Percentiles rank a stretch among this genome's conserved stretches.
These are phyloP conservation scores for Cinclus mexicanus DNA, from an alignment of 2,113 vertebrate species.

Conservation along the genomic window DNA sequence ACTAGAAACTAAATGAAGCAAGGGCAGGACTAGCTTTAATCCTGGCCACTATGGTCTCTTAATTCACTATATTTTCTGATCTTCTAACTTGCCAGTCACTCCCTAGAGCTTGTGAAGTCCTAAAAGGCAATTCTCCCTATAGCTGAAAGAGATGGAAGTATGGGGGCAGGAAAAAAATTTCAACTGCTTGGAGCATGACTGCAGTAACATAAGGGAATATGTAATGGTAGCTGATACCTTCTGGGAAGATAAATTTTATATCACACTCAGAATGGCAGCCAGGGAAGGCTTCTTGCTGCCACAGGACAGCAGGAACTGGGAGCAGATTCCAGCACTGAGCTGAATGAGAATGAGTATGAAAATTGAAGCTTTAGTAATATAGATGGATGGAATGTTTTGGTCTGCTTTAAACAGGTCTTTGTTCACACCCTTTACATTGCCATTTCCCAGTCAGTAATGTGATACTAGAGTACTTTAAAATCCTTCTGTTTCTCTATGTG, in stretches of 20 bases:
- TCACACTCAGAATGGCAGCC: accelerated
- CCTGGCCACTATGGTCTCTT: background rate
- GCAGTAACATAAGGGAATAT: background rate
- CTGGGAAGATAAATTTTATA: background rate
- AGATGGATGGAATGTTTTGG: background rate
- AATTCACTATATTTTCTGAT: background rate
- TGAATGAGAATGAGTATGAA: background rate
- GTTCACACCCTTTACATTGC: background rate
- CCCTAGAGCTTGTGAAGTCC: background rate
- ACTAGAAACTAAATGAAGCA: background rate
- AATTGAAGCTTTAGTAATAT: background rate
- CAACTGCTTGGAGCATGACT: background rate
- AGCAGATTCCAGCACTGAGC: background rate
- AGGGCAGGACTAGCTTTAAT: background rate
- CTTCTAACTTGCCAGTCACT: background rate
- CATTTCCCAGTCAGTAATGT: background rate
- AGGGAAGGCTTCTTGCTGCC: background rate
- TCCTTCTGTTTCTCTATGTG: accelerated
- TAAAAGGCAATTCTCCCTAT: background rate
- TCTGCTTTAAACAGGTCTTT: background rate
- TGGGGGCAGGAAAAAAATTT: background rate
- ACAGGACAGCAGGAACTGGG: background rate
- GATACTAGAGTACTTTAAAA: background rate
- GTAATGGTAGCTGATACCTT: background rate
- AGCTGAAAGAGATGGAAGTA: background rate